Conservation (phyloP, 2,797 vertebrate species). For the Schizopygopsis pylzovi region DNA sequence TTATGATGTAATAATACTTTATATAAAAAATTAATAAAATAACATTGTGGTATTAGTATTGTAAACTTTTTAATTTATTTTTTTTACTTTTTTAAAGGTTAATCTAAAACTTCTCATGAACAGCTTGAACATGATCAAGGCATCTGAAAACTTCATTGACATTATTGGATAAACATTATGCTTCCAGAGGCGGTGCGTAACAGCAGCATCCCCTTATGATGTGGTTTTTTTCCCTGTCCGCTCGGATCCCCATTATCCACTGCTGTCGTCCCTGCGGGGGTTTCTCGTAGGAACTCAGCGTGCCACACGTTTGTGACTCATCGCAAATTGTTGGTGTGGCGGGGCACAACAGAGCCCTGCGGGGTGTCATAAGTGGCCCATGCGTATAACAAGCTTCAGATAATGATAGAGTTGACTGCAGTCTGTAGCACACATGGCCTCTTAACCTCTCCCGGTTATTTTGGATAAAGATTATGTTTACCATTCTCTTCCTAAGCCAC, state of each 20-base stretch:
- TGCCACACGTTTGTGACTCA: constrained; percentile 63
- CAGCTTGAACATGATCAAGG: not conserved
- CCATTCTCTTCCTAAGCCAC: constrained; percentile 41
- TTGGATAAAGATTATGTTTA: constrained; percentile 62
- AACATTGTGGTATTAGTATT: not conserved
- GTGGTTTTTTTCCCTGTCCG: constrained; percentile 59
- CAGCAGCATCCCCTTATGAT: constrained; percentile 62
- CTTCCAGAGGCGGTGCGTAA: constrained; percentile 64
- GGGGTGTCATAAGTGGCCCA: constrained; percentile 45
- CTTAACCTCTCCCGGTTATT: constrained; percentile 59
- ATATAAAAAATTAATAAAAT: not conserved
- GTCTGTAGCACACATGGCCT: constrained; percentile 69
- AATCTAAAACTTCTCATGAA: constrained; percentile 16
- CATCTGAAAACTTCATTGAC: constrained; percentile 16
- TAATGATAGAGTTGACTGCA: constrained; percentile 66
- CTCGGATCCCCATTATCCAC: constrained; percentile 54
- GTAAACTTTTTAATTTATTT: not conserved
- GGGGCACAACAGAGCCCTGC: constrained; percentile 34
- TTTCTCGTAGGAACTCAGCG: constrained; percentile 36
- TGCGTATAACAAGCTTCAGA: constrained; percentile 63
- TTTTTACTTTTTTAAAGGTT: not conserved
- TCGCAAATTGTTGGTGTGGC: constrained; percentile 42
- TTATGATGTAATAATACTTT: not conserved
- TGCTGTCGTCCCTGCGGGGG: constrained; percentile 52
- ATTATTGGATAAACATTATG: constrained; percentile 39